Evolutionary conservation across 2,888 invertebrate genomes (phyloP).

Genomic region (Hartigia nigra): DNA sequence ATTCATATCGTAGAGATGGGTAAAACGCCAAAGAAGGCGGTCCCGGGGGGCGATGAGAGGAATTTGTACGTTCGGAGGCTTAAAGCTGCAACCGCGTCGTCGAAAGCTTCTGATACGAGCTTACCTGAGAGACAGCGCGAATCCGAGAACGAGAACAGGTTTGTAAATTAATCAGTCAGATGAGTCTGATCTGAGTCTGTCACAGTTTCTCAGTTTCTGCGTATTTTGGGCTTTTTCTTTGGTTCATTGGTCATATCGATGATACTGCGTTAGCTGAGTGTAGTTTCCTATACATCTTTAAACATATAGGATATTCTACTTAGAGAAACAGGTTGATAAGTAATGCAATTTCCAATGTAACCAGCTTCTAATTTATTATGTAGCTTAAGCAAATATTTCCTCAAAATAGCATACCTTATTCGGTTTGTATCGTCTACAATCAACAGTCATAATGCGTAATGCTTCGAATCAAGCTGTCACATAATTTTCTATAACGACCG

Average conservation of each 20-base stretch:
- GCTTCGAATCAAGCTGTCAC: background rate
- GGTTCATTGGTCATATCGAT: background rate
- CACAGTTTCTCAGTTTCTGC: slow-evolving; percentile 7
- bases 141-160: slow-evolving; percentile 53
- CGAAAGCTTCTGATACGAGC: slow-evolving; percentile 47
- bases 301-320: background rate
- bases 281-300: background rate
- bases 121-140: slow-evolving; percentile 50
- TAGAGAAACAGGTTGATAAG: background rate
- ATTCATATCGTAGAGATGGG: slow-evolving; percentile 39
- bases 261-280: background rate
- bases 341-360: background rate
- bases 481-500: background rate
- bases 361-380: background rate
- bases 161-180: slow-evolving; percentile 41
- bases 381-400: background rate
- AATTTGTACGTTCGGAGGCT: slow-evolving; percentile 54
- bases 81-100: slow-evolving; percentile 50
- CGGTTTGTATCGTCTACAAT: background rate
- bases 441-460: background rate
- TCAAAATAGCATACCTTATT: background rate
- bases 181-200: slow-evolving; percentile 27
- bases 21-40: slow-evolving; percentile 60
- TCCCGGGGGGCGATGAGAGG: slow-evolving; percentile 61
- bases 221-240: background rate